A percentile compares a stretch with the other conserved stretches of the same genome.
phyloP scores from a whole-genome alignment of 2,797 vertebrate species.

The Urosaurus nigricauda region DNA sequence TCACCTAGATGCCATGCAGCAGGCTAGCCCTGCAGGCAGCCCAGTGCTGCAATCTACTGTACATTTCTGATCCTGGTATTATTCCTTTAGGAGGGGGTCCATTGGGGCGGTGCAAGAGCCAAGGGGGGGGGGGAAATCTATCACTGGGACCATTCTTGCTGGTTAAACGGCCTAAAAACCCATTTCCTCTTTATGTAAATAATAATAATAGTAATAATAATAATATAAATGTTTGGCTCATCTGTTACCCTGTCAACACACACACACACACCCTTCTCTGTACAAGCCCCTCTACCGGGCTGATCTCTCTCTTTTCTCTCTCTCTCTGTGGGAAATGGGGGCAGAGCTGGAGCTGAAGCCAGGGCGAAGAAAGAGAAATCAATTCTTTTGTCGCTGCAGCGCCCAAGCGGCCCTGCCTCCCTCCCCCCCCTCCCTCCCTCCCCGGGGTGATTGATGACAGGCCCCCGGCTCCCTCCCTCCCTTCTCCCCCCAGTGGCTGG shows the following conservation, averaged over 20 bases:
- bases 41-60: background rate
- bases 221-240: conserved; percentile 3
- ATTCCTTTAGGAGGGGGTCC: background rate
- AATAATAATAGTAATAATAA: background rate
- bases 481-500: conserved; percentile 21
- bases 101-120: too few species aligned
- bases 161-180: background rate
- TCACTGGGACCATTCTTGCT: background rate
- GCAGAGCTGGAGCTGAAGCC: background rate
- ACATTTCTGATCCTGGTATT: background rate
- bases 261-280: conserved; percentile 35
- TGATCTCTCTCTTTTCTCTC: too few species aligned
- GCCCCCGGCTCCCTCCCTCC: conserved; percentile 60
- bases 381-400: conserved; percentile 75
- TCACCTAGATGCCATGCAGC: background rate
- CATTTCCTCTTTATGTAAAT: background rate
- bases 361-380: background rate
- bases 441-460: conserved; percentile 81
- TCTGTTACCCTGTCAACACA: conserved; percentile 57
- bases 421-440: too few species aligned
- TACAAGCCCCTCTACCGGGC: conserved; percentile 25
- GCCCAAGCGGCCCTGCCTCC: conserved; percentile 69
- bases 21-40: background rate
- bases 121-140: too few species aligned
- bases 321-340: background rate